Conservation (phyloP, 2,888 invertebrate genomes). For the Euplexia lucipara region DNA sequence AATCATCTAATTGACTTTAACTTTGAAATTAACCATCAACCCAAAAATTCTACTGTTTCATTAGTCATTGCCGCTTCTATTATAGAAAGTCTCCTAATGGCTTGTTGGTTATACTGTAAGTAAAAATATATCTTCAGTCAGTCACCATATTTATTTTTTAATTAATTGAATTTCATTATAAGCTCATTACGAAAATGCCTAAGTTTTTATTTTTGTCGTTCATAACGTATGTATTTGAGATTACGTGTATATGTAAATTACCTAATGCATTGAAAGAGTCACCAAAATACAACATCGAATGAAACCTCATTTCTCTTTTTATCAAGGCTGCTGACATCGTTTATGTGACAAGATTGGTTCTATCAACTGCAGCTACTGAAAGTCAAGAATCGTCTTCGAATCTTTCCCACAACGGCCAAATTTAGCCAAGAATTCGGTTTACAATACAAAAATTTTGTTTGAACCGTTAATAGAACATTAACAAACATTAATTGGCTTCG, state of each 20-base stretch:
- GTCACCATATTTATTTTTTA: too few species aligned
- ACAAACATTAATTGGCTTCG: constrained; percentile 58
- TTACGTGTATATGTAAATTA: too few species aligned
- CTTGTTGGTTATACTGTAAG: not conserved
- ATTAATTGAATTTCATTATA: too few species aligned
- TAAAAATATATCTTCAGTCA: not conserved
- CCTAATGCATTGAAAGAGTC: too few species aligned
- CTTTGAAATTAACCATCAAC: constrained; percentile 9
- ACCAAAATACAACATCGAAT: too few species aligned
- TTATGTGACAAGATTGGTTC: not conserved
- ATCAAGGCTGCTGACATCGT: not conserved
- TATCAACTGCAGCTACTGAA: not conserved
- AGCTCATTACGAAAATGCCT: too few species aligned
- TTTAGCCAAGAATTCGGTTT: not conserved
- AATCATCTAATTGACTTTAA: too few species aligned
- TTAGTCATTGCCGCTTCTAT: constrained; percentile 21
- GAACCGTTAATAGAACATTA: constrained; percentile 37
- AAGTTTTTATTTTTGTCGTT: too few species aligned
- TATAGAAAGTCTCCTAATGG: constrained; percentile 4
- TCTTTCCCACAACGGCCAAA: not conserved
- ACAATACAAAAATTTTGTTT: constrained; percentile 1
- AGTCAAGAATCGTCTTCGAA: not conserved
- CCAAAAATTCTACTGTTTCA: constrained; percentile 7
- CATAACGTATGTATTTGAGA: too few species aligned
- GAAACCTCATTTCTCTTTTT: too few species aligned